Base-by-base conservation (phyloP, 1,140 invertebrate species). In the Saccostrea echinata region DNA sequence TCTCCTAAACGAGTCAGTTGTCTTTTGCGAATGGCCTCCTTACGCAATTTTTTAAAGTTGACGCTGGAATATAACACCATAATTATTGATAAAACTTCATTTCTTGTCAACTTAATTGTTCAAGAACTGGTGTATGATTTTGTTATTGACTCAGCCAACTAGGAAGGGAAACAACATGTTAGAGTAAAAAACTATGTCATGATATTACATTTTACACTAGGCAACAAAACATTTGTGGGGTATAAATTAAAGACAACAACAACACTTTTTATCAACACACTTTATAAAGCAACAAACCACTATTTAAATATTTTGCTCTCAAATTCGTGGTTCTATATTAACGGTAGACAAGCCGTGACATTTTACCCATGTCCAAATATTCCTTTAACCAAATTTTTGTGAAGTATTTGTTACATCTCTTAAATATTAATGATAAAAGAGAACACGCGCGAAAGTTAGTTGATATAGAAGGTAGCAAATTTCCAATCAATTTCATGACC, bases 91-190 rank as follows among this genome's bases (percentile, higher is more conserved):
- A 30, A 30, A 76, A 16, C 68, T 30, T 76, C 24, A 30, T 30
- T 30, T 13, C 16, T 24, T 76, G 68, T 76, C 68, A 76, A 30
- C 68, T 76, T 61, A 61, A 61, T 61, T n/a, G 55, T 61, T 61
- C 55, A 61, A 61, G 55, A 61, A 61, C 18, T 61, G n/a, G 18
- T 61, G 55, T 61, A 61, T 6, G 18, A n/a, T 61, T 61, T n/a
- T 61, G 43, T 43, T 43, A 43, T 43, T 43, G 43, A 43, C 43
- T 8, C 43, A 43, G 43, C 43, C 43, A 43, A 43, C 43, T 8
- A 43, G 43, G 43, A 43, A 43, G 1, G 43, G 43, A 8, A 43
- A 43, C 43, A 43, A 43, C 1, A 43, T 4, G 9, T 43, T 43
- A 9, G 43, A 43, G 43, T 43, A 43, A 43, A 4, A 43, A 43